A percentile compares a stretch with the other conserved stretches of the same genome.
Evolutionary conservation across 2,113 vertebrate genomes (phyloP).

Genomic region (Ictalurus furcatus): DNA sequence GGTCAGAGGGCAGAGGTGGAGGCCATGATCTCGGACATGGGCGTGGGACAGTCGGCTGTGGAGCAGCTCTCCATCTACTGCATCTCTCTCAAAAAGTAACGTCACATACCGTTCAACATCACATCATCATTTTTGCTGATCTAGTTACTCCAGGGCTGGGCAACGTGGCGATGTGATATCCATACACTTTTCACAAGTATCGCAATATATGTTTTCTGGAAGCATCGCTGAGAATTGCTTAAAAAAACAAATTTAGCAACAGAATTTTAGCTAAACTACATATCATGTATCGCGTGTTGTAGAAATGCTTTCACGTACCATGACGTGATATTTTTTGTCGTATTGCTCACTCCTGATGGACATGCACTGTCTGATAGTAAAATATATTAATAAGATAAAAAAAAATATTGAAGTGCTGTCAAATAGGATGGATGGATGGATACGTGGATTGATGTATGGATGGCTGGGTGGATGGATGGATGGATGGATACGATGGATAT

Average conservation of each 20-base stretch:
- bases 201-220: too few species aligned
- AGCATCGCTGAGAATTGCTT: too few species aligned
- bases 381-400: neutral
- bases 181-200: too few species aligned
- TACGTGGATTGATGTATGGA: neutral
- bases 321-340: too few species aligned
- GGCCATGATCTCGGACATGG: constrained; percentile 93
- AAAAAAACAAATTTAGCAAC: too few species aligned
- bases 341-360: too few species aligned
- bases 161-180: neutral
- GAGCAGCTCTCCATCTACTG: constrained; percentile 95
- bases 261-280: too few species aligned
- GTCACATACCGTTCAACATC: neutral
- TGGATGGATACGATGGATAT: too few species aligned
- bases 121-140: neutral
- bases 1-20: constrained; percentile 89
- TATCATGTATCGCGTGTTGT: too few species aligned
- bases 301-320: too few species aligned
- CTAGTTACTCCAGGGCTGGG: too few species aligned
- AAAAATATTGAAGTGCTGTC: neutral
- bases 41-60: constrained; percentile 84
- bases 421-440: neutral
- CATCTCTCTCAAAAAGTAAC: constrained; percentile 95
- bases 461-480: neutral
- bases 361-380: neutral